These are phyloP conservation scores for Eupsilia transversa DNA, from an alignment of 2,888 invertebrate genomes.

Conservation along the genomic window DNA sequence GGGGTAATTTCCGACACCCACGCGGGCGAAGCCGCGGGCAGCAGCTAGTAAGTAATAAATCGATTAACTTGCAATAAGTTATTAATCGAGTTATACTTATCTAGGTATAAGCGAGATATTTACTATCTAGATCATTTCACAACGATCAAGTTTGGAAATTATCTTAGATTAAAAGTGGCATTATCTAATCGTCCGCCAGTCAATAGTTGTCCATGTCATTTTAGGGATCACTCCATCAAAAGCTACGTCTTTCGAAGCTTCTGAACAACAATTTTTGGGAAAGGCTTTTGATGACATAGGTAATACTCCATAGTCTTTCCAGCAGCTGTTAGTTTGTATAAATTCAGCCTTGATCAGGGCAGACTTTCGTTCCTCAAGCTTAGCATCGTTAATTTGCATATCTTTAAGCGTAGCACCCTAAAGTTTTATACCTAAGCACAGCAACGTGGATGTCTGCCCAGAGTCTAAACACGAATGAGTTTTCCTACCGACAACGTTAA, in stretches of 20 bases:
- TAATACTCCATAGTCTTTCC: background rate
- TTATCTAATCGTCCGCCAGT: conserved; percentile 16
- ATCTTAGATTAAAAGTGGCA: conserved; percentile 12
- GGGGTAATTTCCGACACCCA: too few relatives aligned
- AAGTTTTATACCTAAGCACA: too few relatives aligned
- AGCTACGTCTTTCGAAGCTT: conserved; percentile 12
- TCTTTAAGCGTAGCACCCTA: background rate
- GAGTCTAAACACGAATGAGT: background rate
- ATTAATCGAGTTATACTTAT: background rate
- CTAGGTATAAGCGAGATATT: background rate
- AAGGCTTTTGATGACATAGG: background rate
- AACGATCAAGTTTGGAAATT: conserved; percentile 30
- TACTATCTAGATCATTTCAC: conserved; percentile 16
- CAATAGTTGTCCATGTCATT: conserved; percentile 8
- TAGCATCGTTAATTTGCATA: background rate
- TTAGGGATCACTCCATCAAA: conserved; percentile 3
- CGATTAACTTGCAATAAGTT: background rate
- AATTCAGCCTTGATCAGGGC: background rate
- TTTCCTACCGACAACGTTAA: too few relatives aligned
- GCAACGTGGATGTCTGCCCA: background rate
- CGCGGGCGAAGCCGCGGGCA: too few relatives aligned
- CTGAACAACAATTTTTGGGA: background rate
- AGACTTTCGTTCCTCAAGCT: background rate
- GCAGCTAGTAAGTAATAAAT: too few relatives aligned
- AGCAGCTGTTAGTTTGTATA: background rate